Conservation (phyloP, 2,888 invertebrate genomes). For the Atrina japonica region DNA sequence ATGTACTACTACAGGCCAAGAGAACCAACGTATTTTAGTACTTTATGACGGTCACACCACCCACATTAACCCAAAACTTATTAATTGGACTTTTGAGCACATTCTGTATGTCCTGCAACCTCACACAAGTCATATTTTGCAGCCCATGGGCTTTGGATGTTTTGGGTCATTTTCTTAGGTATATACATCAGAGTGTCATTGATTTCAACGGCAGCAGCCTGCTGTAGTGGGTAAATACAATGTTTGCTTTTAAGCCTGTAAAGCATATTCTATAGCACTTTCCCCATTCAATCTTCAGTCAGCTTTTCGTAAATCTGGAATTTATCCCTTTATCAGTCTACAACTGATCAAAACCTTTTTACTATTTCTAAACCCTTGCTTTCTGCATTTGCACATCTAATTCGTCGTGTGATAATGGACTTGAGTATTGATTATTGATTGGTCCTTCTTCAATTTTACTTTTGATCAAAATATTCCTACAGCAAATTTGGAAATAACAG, state of each 20-base stretch:
- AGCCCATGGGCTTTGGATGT: conserved; percentile 42
- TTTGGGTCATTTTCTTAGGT: conserved; percentile 35
- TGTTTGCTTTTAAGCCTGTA: conserved; percentile 34
- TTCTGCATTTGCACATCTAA: no score
- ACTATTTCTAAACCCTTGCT: no score
- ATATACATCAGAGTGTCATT: conserved; percentile 28
- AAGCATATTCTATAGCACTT: conserved; percentile 5
- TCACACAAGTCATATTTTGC: conserved; percentile 39
- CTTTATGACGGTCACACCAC: conserved; percentile 50
- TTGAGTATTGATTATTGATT: no score
- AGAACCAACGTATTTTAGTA: conserved; percentile 15
- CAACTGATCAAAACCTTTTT: no score
- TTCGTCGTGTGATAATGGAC: no score
- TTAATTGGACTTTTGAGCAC: conserved; percentile 39
- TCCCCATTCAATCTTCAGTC: no score
- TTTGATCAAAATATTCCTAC: no score
- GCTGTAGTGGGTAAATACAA: conserved; percentile 25
- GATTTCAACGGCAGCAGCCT: conserved; percentile 26
- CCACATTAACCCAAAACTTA: conserved; percentile 35
- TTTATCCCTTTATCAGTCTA: no score
- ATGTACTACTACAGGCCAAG: conserved; percentile 18
- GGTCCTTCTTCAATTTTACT: no score
- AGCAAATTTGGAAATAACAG: no score
- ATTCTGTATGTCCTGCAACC: conserved; percentile 45
- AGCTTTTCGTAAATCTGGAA: no score